Evolutionary conservation across 2,797 vertebrate species (phyloP).

Genomic region (Mormyrus hasselquistii): DNA sequence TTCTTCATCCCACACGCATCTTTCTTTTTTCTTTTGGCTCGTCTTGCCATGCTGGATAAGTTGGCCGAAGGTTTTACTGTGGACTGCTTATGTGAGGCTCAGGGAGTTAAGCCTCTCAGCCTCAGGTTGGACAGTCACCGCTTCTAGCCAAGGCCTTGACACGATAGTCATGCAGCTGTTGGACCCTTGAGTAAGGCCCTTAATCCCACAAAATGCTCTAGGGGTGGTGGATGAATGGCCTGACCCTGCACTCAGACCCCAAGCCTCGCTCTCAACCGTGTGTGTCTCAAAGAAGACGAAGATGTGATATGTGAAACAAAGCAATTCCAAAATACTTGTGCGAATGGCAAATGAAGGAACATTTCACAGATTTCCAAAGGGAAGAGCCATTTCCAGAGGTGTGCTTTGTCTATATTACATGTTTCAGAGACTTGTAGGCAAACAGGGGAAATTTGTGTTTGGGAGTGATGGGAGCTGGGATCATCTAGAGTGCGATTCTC

Average conservation of each 20-base stretch:
- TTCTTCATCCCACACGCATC: not conserved
- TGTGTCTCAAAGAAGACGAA: not conserved
- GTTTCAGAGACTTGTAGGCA: not conserved
- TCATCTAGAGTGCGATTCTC: slow-evolving; percentile 6
- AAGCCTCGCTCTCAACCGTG: not conserved
- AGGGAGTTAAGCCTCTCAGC: not conserved
- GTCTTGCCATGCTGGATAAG: not conserved
- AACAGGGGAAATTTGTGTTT: not conserved
- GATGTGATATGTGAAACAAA: not conserved
- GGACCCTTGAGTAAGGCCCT: not conserved
- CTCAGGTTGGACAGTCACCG: not conserved
- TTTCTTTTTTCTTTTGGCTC: not conserved
- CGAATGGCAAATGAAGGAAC: not conserved
- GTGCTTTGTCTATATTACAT: not conserved
- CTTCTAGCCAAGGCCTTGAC: not conserved
- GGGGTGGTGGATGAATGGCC: not conserved
- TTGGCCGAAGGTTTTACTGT: not conserved
- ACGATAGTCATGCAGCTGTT: not conserved
- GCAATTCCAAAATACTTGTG: not conserved
- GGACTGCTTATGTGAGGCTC: not conserved
- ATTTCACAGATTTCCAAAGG: not conserved
- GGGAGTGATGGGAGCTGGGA: not conserved
- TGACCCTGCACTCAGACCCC: not conserved
- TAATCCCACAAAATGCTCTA: not conserved
- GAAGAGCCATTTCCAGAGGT: not conserved